Evolutionary conservation across 2,797 vertebrate genomes (phyloP).

Genomic region (Chanos chanos): DNA sequence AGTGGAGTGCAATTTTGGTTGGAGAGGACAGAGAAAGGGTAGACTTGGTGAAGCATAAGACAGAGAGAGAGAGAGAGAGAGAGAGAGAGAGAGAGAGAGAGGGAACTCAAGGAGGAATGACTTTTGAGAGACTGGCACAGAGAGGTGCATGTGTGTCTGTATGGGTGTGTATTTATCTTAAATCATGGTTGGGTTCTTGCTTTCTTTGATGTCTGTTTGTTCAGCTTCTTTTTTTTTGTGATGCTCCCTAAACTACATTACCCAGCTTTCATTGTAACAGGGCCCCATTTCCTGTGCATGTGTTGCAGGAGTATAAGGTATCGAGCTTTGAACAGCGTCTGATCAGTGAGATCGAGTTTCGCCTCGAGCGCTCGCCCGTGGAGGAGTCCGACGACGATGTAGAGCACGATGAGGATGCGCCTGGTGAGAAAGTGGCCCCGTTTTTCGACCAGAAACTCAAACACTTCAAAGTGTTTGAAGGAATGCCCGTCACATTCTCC

Average conservation of each 20-base stretch:
- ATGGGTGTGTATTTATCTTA: background rate
- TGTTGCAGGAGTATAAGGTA: conserved; percentile 90
- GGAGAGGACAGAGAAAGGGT: too few relatives aligned
- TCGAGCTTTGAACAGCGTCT: conserved; percentile 98
- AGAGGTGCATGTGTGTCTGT: background rate
- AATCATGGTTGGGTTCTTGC: too few relatives aligned
- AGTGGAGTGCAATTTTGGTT: background rate
- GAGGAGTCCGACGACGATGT: conserved; percentile 91
- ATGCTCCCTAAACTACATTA: background rate
- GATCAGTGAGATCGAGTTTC: conserved; percentile 96
- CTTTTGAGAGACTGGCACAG: background rate
- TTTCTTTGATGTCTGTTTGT: background rate
- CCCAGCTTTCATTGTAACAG: background rate
- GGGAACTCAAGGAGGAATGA: background rate
- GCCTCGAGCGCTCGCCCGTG: conserved; percentile 90
- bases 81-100: background rate
- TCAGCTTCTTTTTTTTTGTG: background rate
- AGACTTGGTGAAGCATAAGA: too few relatives aligned
- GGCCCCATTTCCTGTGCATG: background rate
- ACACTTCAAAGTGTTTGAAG: conserved; percentile 97
- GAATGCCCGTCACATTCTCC: conserved; percentile 91
- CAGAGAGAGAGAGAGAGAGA: too few relatives aligned
- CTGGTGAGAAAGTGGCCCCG: conserved; percentile 69
- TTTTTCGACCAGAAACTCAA: conserved; percentile 88
- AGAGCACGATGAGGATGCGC: conserved; percentile 73